Base-by-base conservation (phyloP, 2,113 vertebrate genomes). In the Halcyon senegalensis region DNA sequence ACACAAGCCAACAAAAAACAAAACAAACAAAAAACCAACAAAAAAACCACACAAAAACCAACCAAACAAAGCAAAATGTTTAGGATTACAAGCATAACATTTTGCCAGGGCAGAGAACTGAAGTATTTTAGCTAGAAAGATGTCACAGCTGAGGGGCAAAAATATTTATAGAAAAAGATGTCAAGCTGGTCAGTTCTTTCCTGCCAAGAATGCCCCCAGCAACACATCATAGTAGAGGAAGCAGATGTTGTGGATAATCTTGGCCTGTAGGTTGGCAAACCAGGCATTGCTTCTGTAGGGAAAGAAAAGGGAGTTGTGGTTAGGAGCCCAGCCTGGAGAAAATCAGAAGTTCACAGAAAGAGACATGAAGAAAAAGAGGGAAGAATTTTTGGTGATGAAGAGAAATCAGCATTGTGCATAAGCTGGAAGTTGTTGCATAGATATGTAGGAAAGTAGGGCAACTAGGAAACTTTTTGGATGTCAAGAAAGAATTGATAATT, bases 111-210 rank as follows among this genome's bases (percentile, higher is more conserved):
- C 77, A 94, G 60, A 70, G 43, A 84, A 82, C 58, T 53, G 27
- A 70, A 44, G 30, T 78, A 63, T 84, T 93, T 91, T 64, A 75
- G 27, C n/a, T 83, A 50, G 33, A 37, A 94, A 87, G 35, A 82
- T 79, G 74, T 84, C 74, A 76, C 78, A 90, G 70, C 82, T 90
- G 78, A 91, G 70, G 70, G 55, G 74, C 67, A 83, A 73, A 89
- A 91, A n/a, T 82, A 69, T 85, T 83, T 95, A 17, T 88, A 91
- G 90, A 93, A 69, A 55, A 95, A 93, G 67, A 95, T 88, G 44
- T 85, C 81, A 76, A 66, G 78, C 11, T 89, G 78, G 70, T 85
- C 91, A 79, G 33, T 93, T 79, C 28, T 76, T 39, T 46, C 44
- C 70, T 95, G 89, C 91, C 81, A 87, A 79, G 50, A 87, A 55